Conservation (phyloP, 2,113 vertebrate species). For the Tetrao urogallus region DNA sequence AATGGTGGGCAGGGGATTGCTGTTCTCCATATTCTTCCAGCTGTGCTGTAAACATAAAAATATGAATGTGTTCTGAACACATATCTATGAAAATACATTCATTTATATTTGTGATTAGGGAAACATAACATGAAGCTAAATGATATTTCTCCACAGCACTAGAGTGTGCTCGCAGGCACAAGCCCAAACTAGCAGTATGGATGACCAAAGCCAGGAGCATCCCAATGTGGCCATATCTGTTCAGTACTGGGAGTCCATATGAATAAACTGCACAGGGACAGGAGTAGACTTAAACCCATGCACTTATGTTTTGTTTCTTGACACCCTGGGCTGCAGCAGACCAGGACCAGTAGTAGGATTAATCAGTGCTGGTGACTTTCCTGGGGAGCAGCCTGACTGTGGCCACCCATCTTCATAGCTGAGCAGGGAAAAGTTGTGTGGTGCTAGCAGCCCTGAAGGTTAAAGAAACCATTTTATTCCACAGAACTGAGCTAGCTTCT, state of each 20-base stretch:
- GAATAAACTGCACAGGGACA: background rate
- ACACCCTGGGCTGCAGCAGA: background rate
- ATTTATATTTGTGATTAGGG: background rate
- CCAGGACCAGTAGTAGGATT: background rate
- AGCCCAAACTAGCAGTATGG: background rate
- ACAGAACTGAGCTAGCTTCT: background rate
- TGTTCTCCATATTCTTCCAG: background rate
- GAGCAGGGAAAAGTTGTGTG: fast-evolving
- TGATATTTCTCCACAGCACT: background rate
- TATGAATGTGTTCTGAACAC: background rate
- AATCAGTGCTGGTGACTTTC: fast-evolving
- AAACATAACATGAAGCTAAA: background rate
- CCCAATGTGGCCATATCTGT: fast-evolving
- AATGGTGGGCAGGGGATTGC: background rate
- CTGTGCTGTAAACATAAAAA: background rate
- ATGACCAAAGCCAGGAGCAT: background rate
- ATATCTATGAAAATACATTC: background rate
- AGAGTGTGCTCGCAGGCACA: background rate
- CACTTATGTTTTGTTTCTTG: background rate
- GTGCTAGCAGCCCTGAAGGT: background rate
- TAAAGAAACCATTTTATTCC: slow-evolving; percentile 11
- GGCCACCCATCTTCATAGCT: background rate
- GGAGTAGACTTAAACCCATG: background rate
- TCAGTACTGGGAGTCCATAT: background rate
- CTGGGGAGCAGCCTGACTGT: background rate